Evolutionary conservation across 2,888 invertebrate species (phyloP).

Genomic region (Pachycephus smyrnensis): DNA sequence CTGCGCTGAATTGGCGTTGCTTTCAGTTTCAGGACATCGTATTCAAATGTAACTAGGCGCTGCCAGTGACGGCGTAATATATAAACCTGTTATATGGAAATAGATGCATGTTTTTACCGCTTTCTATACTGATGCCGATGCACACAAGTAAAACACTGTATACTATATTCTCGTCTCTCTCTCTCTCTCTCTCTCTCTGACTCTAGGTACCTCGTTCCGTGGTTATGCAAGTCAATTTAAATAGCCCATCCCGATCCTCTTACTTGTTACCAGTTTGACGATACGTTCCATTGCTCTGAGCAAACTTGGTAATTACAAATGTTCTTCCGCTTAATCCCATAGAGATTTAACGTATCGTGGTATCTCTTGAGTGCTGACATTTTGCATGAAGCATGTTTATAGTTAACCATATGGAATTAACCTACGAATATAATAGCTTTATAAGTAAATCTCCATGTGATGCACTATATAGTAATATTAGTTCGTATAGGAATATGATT

Average conservation of each 20-base stretch:
- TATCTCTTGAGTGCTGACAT: neutral
- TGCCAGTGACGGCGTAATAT: constrained; percentile 64
- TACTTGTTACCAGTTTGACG: constrained; percentile 45
- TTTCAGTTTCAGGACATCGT: constrained; percentile 56
- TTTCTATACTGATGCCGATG: constrained; percentile 30
- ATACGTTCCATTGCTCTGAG: constrained; percentile 20
- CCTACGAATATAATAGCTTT: neutral
- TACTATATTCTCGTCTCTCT: constrained; percentile 16
- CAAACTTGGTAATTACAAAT: neutral
- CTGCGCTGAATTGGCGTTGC: constrained; percentile 43
- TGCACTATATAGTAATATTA: neutral
- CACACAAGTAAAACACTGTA: constrained; percentile 9
- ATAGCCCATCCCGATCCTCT: constrained; percentile 42
- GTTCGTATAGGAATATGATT: neutral
- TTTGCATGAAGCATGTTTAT: neutral
- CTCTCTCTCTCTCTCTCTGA: constrained; percentile 14
- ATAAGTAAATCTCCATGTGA: neutral
- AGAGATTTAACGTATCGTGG: neutral
- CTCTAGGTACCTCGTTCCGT: constrained; percentile 30
- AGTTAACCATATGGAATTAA: neutral
- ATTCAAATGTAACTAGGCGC: constrained; percentile 66
- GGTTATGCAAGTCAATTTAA: constrained; percentile 64
- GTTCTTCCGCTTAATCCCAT: neutral
- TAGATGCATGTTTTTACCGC: constrained; percentile 66
- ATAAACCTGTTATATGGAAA: constrained; percentile 67